Evolutionary conservation across 2,113 vertebrate species (phyloP), one percentile per base, ranked within the genome.

Genomic region (Chinchilla lanigera): DNA sequence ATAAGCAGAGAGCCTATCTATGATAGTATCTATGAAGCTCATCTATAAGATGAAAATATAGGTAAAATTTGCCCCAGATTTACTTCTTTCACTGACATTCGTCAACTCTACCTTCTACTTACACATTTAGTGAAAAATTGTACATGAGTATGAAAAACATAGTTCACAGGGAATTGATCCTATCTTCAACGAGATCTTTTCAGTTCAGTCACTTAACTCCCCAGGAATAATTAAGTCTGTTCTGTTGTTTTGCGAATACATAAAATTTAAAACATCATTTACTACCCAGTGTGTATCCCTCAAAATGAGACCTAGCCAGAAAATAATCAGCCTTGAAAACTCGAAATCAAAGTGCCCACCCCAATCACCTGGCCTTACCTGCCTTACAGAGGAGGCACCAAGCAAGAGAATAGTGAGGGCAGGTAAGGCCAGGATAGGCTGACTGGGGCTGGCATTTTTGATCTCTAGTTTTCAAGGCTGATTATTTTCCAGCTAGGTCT

Each of bases 161-260:
- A 44, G 16, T 26, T 71, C n/a, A 77, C 26, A 83, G 33, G 52
- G 38, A 96, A 94, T n/a, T 87, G 33, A 86, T 82, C 33, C 33
- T 90, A 0, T 63, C 54, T 89, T 93, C 19, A 94, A 3, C n/a
- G 82, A 84, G 33, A 9, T 75, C 61, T 50, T 96, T 71, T 81
- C 61, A 60, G 8, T 97, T 88, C 67, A 84, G 38, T 83, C 71
- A 63, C 96, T 86, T 90, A 90, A 71, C 47, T 89, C 30, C 44
- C 20, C 28, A 73, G 44, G 61, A 58, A 58, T 92, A 93, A 81
- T 83, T 71, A 83, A 78, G 75, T 63, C 24, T 94, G 6, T 12
- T 82, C 35, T 89, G 56, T 81, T 92, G 2, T 41, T 52, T 69
- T 95, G 80, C 92, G 44, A 89, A 77, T 89, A n/a, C 52, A 61